Conservation (phyloP, 2,797 vertebrate genomes). For the Carapus acus region DNA sequence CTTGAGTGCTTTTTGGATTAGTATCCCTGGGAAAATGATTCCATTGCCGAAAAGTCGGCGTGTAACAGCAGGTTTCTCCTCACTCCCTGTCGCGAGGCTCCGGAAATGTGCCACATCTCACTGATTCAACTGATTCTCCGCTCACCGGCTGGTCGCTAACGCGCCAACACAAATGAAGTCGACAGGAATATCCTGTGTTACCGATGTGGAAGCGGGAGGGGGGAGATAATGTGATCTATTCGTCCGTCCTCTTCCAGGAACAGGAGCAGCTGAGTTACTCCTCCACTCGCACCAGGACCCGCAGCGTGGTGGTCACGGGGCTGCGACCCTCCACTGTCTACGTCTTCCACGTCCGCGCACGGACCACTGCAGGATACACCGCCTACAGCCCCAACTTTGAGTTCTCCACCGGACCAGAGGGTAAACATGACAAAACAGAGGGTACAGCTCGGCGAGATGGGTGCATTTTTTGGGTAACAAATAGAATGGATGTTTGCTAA, state of each 20-base stretch:
- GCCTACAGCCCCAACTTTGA: slow-evolving; percentile 95
- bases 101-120: too few relatives aligned
- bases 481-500: neutral
- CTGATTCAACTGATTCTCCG: too few relatives aligned
- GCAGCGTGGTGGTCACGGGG: slow-evolving; percentile 88
- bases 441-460: neutral
- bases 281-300: slow-evolving; percentile 87
- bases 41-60: neutral
- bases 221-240: slow-evolving; percentile 20
- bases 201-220: slow-evolving; percentile 17
- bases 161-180: slow-evolving; percentile 17
- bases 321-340: slow-evolving; percentile 93
- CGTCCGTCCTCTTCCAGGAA: slow-evolving; percentile 70
- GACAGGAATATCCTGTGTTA: slow-evolving; percentile 23
- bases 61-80: slow-evolving; percentile 1
- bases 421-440: slow-evolving; percentile 69
- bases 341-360: slow-evolving; percentile 91
- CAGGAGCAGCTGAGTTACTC: slow-evolving; percentile 97
- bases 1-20: neutral
- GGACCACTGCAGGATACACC: slow-evolving; percentile 87
- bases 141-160: slow-evolving; percentile 36
- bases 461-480: neutral
- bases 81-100: too few relatives aligned
- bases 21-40: neutral
- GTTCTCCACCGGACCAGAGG: slow-evolving; percentile 89